Base-by-base conservation (phyloP, 2,888 invertebrate species). In the Malacosoma neustria region DNA sequence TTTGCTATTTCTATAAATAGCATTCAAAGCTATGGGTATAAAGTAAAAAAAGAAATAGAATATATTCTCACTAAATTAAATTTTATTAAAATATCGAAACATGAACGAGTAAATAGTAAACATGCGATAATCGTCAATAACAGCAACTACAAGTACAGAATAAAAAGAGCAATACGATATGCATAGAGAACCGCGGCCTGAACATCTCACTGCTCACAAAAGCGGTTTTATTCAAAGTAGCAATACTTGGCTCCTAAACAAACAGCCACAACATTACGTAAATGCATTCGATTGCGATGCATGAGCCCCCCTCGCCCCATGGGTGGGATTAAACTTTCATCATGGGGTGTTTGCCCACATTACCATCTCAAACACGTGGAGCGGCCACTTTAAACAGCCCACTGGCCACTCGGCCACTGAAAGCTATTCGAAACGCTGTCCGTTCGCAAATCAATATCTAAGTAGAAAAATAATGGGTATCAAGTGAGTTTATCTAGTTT, bases 221-320 rank as follows among this genome's bases (percentile, higher is more conserved):
- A 62, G 43, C 45, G 56, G 57, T 71, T 62, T 72, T 76, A 80
- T 79, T 76, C 68, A 73, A 75, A 80, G 75, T 71, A 69, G 77
- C 79, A 73, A 76, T 76, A 75, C 61, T 60, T 50, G 61, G 71
- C 59, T 69, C 79, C 79, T 79, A 72, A 75, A 71, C 70, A 70
- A 79, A 80, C 74, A 77, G 32, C 36, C 11, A 33, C 38, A 56
- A 54, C 63, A 61, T 66, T 63, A 61, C 66, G 65, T 57, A 60
- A 63, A 65, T 60, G 72, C 68, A 62, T 58, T 58, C 61, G 56
- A 60, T 64, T 46, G 53, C 54, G 51, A 63, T 64, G 68, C 68
- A 67, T 57, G 67, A 63, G 57, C 29, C 36, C 30, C 38, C 11
- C 11, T 32, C 32, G 38, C 32, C 22, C 37, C 37, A 39, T 41